A percentile compares a stretch with the other conserved stretches of the same genome.
Conservation (phyloP, 2,797 vertebrate genomes). For the Tenualosa ilisha region DNA sequence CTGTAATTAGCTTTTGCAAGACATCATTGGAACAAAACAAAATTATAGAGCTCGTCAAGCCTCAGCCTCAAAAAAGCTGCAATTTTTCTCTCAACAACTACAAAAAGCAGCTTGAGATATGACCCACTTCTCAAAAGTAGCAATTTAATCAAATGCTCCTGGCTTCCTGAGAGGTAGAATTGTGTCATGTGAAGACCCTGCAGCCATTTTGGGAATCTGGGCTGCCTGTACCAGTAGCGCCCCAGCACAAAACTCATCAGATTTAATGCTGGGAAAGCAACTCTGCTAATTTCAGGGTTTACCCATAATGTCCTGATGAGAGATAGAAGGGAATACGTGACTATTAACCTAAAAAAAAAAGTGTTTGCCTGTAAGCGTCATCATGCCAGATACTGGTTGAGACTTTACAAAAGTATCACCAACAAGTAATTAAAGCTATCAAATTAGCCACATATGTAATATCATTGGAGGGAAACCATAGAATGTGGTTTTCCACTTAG, state of each 20-base stretch:
- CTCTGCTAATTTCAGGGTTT: not conserved
- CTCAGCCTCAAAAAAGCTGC: conserved; percentile 33
- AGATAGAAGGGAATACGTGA: not conserved
- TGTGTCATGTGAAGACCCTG: conserved; percentile 33
- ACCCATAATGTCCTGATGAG: not conserved
- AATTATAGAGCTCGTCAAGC: conserved; percentile 23
- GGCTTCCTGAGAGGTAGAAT: conserved; percentile 37
- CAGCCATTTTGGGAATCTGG: conserved; percentile 37
- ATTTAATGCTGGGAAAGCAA: conserved; percentile 14
- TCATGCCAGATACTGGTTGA: not conserved
- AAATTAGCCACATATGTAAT: not conserved
- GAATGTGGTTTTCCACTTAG: not conserved
- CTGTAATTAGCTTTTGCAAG: conserved; percentile 21
- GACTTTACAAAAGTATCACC: not conserved
- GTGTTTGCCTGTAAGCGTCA: too few species aligned
- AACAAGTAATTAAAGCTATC: not conserved
- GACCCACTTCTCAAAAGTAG: conserved; percentile 36
- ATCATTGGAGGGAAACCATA: not conserved
- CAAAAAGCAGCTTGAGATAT: conserved; percentile 35
- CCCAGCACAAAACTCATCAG: not conserved
- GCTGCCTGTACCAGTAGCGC: not conserved
- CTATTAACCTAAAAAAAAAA: not conserved
- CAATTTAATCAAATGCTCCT: conserved; percentile 36
- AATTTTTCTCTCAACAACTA: conserved; percentile 22
- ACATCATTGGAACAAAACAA: conserved; percentile 22